Evolutionary conservation across 2,113 vertebrate genomes (phyloP).

Genomic region (Dunckerocampus dactyliophorus): DNA sequence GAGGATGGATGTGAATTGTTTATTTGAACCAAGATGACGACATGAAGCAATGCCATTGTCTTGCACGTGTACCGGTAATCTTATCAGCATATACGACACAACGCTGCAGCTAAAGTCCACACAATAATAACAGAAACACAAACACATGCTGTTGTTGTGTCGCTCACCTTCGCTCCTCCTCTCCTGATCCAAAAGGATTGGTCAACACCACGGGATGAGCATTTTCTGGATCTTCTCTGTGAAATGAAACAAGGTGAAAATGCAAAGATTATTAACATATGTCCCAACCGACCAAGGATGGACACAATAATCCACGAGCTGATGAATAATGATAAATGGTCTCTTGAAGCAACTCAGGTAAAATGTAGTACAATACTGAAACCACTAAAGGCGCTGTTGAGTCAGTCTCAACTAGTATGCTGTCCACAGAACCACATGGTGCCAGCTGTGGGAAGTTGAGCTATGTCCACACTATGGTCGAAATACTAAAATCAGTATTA

Average conservation of each 20-base stretch:
- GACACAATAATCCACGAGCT: no score
- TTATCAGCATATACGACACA: slow-evolving; percentile 30
- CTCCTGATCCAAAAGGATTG: slow-evolving; percentile 66
- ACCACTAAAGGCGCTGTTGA: no score
- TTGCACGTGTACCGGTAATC: slow-evolving; percentile 16
- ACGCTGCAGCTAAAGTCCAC: slow-evolving; percentile 52
- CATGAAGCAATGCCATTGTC: background rate
- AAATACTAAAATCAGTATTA: no score
- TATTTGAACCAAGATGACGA: background rate
- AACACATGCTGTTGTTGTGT: background rate
- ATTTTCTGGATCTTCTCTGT: slow-evolving; percentile 42
- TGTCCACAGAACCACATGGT: no score
- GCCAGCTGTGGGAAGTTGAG: no score
- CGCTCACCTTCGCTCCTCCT: slow-evolving; percentile 63
- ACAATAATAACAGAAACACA: background rate
- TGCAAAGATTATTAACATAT: background rate
- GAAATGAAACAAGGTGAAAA: background rate
- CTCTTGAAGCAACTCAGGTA: no score
- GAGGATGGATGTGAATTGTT: background rate
- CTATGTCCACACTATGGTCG: no score
- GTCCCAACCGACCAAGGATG: background rate
- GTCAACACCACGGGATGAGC: slow-evolving; percentile 13
- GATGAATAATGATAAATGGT: no score
- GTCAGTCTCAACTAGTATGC: no score
- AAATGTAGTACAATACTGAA: no score